phyloP scores from a whole-genome alignment of 2,797 vertebrate species.

The Mormyrops boulengeri region DNA sequence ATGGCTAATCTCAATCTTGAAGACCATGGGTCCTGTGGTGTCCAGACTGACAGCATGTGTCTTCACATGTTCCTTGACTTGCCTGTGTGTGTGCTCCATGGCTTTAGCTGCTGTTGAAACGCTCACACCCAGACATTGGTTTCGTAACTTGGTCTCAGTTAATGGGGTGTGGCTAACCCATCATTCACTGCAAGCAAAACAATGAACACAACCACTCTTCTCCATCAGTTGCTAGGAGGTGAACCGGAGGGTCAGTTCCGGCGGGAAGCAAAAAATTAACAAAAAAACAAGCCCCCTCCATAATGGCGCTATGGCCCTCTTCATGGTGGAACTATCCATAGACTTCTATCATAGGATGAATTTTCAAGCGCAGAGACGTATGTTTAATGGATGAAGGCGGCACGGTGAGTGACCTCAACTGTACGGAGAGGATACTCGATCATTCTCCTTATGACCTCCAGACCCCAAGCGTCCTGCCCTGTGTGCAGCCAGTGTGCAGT shows the following conservation, averaged over 20 bases:
- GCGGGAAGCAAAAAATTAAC: neutral
- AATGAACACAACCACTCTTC: neutral
- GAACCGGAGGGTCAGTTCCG: neutral
- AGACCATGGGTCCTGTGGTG: neutral
- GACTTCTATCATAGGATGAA: neutral
- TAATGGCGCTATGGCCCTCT: neutral
- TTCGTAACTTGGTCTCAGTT: neutral
- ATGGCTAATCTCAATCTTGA: neutral
- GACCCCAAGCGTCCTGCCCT: neutral
- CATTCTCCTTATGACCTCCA: neutral
- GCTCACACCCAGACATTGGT: neutral
- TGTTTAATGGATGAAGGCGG: neutral
- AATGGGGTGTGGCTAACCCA: neutral
- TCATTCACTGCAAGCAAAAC: neutral
- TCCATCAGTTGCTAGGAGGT: neutral
- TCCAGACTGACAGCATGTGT: neutral
- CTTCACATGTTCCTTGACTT: neutral
- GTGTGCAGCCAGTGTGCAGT: neutral
- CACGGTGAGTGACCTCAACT: neutral
- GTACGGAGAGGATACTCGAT: neutral
- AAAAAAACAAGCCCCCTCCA: neutral
- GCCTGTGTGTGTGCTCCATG: neutral
- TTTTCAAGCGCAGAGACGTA: neutral
- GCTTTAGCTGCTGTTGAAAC: neutral
- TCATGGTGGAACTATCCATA: neutral